phyloP scores from a whole-genome alignment of 2,888 invertebrate genomes.

The Lepidochitona cinerea region DNA sequence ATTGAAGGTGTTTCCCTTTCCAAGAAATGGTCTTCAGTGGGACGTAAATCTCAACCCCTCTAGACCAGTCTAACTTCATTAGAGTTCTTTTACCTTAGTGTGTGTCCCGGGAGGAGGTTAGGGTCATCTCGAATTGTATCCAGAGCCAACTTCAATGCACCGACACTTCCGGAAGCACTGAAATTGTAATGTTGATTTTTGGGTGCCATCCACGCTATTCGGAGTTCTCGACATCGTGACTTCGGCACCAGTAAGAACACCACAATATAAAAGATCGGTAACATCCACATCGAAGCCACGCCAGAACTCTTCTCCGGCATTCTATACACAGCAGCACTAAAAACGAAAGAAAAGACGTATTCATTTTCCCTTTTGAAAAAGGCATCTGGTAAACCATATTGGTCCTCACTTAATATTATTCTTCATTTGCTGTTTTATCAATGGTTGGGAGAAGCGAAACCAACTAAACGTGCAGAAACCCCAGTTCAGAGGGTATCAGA shows the following conservation, averaged over 20 bases:
- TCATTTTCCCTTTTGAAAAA: too few relatives aligned
- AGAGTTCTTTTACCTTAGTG: constrained; percentile 45
- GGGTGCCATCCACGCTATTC: constrained; percentile 62
- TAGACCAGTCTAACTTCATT: too few relatives aligned
- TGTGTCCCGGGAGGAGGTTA: constrained; percentile 27
- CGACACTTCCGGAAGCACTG: constrained; percentile 53
- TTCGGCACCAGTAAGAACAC: background rate
- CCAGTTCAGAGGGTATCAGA: too few relatives aligned
- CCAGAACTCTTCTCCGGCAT: background rate
- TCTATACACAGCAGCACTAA: background rate
- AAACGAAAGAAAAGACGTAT: background rate
- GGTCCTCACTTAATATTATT: too few relatives aligned
- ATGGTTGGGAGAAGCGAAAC: too few relatives aligned
- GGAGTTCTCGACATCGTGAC: constrained; percentile 32
- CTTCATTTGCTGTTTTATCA: too few relatives aligned
- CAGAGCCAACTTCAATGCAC: constrained; percentile 51
- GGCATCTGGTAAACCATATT: too few relatives aligned
- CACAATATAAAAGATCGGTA: background rate
- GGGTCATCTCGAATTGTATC: constrained; percentile 24
- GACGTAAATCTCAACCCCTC: too few relatives aligned
- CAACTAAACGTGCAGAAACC: too few relatives aligned
- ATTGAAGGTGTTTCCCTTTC: too few relatives aligned
- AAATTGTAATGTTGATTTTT: constrained; percentile 47
- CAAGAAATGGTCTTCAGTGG: too few relatives aligned
- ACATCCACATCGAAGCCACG: background rate